phyloP scores from a whole-genome alignment of 2,113 vertebrate genomes.

The Petromus typicus region DNA sequence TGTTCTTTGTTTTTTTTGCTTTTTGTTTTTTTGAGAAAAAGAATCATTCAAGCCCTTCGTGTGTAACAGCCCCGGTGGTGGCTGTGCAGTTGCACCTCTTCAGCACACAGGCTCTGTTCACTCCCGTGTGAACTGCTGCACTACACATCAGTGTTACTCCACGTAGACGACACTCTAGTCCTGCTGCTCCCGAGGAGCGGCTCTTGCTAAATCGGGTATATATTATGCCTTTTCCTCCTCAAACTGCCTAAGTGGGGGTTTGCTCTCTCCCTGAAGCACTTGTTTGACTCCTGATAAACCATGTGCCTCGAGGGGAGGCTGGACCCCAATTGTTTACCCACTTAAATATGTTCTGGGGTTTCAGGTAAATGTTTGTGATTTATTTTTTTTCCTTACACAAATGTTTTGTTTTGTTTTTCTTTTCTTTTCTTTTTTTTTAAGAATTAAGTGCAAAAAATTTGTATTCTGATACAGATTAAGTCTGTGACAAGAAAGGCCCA shows the following conservation, averaged over 20 bases:
- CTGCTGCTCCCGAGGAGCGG: slow-evolving; percentile 68
- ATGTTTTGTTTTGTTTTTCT: slow-evolving; percentile 70
- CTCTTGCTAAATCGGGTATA: slow-evolving; percentile 73
- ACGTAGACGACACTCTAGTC: slow-evolving; percentile 40
- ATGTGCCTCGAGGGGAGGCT: slow-evolving; percentile 78
- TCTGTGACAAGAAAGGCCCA: slow-evolving; percentile 82
- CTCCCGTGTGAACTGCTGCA: slow-evolving; percentile 71
- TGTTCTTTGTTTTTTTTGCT: background rate
- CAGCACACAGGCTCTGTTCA: slow-evolving; percentile 79
- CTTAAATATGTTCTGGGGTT: slow-evolving; percentile 80
- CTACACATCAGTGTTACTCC: slow-evolving; percentile 77
- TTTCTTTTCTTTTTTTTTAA: slow-evolving; percentile 71
- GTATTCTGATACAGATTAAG: slow-evolving; percentile 79
- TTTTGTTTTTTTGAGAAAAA: slow-evolving; percentile 14
- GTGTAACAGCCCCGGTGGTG: slow-evolving; percentile 52
- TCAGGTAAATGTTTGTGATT: slow-evolving; percentile 80
- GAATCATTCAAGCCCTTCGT: slow-evolving; percentile 60
- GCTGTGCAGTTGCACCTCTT: slow-evolving; percentile 79
- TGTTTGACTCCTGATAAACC: slow-evolving; percentile 67
- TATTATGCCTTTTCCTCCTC: slow-evolving; percentile 81
- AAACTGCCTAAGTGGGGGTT: slow-evolving; percentile 77
- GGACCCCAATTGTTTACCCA: slow-evolving; percentile 82
- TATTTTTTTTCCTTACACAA: slow-evolving; percentile 80
- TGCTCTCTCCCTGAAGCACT: slow-evolving; percentile 75
- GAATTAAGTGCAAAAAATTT: slow-evolving; percentile 82